These are phyloP conservation scores for Ivindomyrus marchei DNA, from an alignment of 2,113 vertebrate species.

Conservation along the genomic window DNA sequence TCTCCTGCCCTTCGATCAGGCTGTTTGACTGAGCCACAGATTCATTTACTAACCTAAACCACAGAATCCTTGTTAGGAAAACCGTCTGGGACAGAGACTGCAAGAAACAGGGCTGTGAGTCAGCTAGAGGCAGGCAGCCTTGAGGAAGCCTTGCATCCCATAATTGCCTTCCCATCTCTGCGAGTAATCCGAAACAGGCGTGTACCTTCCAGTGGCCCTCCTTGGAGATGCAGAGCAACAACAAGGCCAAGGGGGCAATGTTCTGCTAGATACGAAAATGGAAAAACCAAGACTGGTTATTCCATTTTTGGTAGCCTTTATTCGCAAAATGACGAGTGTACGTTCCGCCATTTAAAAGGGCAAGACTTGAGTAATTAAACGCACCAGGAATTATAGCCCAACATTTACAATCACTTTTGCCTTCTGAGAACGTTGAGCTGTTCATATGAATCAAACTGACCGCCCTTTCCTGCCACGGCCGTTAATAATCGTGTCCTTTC, in stretches of 20 bases:
- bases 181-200: not conserved
- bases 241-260: not conserved
- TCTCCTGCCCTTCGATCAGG: not conserved
- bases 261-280: not conserved
- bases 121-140: not conserved
- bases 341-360: constrained; percentile 13
- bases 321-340: constrained; percentile 1
- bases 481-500: constrained; percentile 33
- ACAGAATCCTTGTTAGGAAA: not conserved
- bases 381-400: constrained; percentile 31
- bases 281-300: not conserved
- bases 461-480: constrained; percentile 18
- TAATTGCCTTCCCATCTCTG: not conserved
- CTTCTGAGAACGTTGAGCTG: constrained; percentile 10
- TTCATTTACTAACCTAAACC: not conserved
- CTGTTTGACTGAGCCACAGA: not conserved
- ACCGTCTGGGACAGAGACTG: not conserved
- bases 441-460: constrained; percentile 33
- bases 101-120: not conserved
- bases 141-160: not conserved
- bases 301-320: constrained; percentile 1
- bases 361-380: constrained; percentile 30
- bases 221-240: no score
- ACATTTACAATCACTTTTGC: constrained; percentile 30
- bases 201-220: not conserved